Evolutionary conservation across 2,888 invertebrate species (phyloP).

Genomic region (Leptothorax acervorum): DNA sequence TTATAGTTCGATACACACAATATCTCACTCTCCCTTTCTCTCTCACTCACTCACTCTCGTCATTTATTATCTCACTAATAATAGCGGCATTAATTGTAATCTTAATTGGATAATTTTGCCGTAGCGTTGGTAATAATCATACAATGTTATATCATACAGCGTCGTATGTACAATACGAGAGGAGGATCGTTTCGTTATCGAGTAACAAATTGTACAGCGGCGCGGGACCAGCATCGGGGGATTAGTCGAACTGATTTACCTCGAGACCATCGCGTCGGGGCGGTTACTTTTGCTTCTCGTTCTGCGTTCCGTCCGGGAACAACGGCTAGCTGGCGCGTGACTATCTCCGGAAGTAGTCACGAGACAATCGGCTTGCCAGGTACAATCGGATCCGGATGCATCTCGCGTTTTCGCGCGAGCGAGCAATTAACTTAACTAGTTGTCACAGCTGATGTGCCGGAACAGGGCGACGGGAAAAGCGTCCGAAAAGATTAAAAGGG

Average conservation of each 20-base stretch:
- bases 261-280: slow-evolving; percentile 15
- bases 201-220: slow-evolving; percentile 82
- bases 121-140: slow-evolving; percentile 75
- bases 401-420: not conserved
- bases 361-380: slow-evolving; percentile 10
- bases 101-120: slow-evolving; percentile 69
- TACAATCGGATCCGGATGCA: not conserved
- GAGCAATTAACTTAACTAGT: not conserved
- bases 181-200: slow-evolving; percentile 77
- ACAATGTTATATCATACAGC: slow-evolving; percentile 73
- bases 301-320: slow-evolving; percentile 8
- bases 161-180: slow-evolving; percentile 74
- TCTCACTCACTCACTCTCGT: slow-evolving; percentile 33
- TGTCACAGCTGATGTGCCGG: not conserved
- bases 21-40: slow-evolving; percentile 52
- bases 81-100: slow-evolving; percentile 70
- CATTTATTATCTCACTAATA: slow-evolving; percentile 62
- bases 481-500: not conserved
- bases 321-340: not conserved
- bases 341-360: slow-evolving; percentile 10
- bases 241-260: slow-evolving; percentile 72
- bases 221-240: slow-evolving; percentile 78
- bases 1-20: slow-evolving; percentile 68
- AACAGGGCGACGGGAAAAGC: not conserved
- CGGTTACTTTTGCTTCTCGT: slow-evolving; percentile 17